These are phyloP conservation scores for Oceanodroma leucorhoa DNA, from an alignment of 2,797 vertebrate genomes.

Conservation along the genomic window DNA sequence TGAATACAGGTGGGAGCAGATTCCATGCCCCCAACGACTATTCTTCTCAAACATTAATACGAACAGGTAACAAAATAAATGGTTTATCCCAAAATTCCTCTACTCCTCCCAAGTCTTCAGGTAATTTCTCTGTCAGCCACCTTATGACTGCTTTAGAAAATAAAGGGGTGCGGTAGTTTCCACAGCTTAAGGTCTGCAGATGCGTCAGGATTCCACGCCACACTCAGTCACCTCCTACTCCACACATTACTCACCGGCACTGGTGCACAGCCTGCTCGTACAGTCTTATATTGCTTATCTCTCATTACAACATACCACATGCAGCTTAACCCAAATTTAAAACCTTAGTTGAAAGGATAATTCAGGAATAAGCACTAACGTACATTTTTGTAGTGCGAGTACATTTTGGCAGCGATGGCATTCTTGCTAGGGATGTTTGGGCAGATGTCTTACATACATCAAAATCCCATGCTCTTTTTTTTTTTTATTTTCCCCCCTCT, in stretches of 20 bases:
- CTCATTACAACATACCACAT: background rate
- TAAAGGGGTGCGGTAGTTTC: background rate
- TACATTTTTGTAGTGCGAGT: background rate
- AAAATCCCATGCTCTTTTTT: background rate
- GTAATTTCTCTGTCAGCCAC: background rate
- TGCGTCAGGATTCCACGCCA: fast-evolving
- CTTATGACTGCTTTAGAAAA: background rate
- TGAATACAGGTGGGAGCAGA: background rate
- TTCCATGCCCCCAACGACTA: background rate
- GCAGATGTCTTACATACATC: background rate
- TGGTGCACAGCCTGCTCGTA: background rate
- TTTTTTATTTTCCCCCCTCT: background rate
- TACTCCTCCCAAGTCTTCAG: background rate
- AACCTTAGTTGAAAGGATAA: background rate
- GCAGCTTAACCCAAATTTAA: background rate
- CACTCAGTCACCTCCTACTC: background rate
- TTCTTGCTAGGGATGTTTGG: background rate
- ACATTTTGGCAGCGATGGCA: background rate
- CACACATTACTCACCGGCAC: background rate
- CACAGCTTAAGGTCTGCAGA: background rate
- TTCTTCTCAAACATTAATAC: background rate
- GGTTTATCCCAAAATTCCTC: background rate
- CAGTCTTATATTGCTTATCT: background rate
- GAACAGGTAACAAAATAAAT: background rate
- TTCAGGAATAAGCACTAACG: background rate